phyloP scores from a whole-genome alignment of 2,888 invertebrate species.

The Sycophila texana region DNA sequence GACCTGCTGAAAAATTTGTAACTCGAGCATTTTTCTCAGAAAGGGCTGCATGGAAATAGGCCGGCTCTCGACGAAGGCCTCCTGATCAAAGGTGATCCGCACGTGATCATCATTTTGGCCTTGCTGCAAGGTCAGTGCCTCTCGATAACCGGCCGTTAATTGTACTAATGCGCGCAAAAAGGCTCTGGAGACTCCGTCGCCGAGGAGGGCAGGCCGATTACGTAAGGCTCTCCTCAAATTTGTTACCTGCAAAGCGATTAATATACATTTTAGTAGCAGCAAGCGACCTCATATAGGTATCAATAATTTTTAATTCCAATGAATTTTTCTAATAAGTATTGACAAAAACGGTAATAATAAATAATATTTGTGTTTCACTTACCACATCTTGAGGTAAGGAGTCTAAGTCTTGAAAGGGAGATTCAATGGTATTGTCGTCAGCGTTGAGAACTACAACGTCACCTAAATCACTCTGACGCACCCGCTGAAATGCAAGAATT shows the following conservation, averaged over 20 bases:
- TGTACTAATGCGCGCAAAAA: conserved; percentile 94
- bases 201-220: conserved; percentile 85
- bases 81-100: conserved; percentile 88
- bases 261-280: too few relatives aligned
- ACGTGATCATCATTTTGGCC: conserved; percentile 75
- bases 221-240: conserved; percentile 86
- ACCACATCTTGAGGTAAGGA: conserved; percentile 94
- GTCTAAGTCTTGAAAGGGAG: conserved; percentile 93
- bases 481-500: conserved; percentile 78
- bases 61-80: conserved; percentile 91
- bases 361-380: conserved; percentile 66
- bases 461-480: conserved; percentile 89
- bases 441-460: conserved; percentile 96
- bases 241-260: conserved; percentile 78
- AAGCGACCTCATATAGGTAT: too few relatives aligned
- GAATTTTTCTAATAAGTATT: background rate
- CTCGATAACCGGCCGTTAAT: conserved; percentile 95
- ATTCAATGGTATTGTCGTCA: conserved; percentile 90
- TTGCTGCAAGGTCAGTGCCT: conserved; percentile 87
- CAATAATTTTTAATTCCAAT: too few relatives aligned
- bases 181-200: conserved; percentile 94
- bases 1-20: conserved; percentile 96
- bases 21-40: conserved; percentile 90
- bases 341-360: too few relatives aligned
- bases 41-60: conserved; percentile 91